Evolutionary conservation across 2,113 vertebrate genomes (phyloP), one percentile per base, ranked within the genome.

Genomic region (Thalassoma bifasciatum): DNA sequence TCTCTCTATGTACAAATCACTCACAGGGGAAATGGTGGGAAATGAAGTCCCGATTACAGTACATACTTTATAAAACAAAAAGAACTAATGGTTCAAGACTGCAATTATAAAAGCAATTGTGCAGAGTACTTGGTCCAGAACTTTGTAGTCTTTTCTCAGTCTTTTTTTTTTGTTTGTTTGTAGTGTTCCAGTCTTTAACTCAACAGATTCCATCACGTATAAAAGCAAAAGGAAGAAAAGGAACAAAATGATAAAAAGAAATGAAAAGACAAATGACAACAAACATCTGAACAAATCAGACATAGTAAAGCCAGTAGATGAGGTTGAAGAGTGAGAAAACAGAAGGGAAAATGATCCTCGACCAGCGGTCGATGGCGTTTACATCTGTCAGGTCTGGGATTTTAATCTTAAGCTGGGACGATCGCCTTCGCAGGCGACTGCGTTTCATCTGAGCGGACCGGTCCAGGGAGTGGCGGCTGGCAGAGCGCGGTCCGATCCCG

Each of bases 231-330:
- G 49, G 56, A 65, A 50, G n/a, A 77, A 80, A 59, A 59, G 34
- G 64, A 76, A 76, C n/a, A 50, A 75, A 77, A 68, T 19, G 52
- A 49, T 49, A 69, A 73, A 79, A 51, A 64, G 56, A 67, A 63
- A 69, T 26, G 26, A 44, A 42, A 24, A 66, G 72, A 73, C 34
- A 75, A 75, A 75, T 38, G 61, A 62, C 44, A 61, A 67, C 61
- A 67, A 60, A 79, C 78, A 70, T 47, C 49, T 77, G 42, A 79
- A 74, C 50, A 61, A 62, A 89, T 97, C 95, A 98, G 93, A 98
- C 96, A 77, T 98, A 98, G 89, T 98, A 98, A 87, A 98, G 95
- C 97, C 97, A 98, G 93, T 98, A 98, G 91, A 98, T 92, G 77
- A 98, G 90, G 91, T 98, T 98, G 93, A 98, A 98, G 85, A 98